Evolutionary conservation across 2,888 invertebrate genomes (phyloP), one percentile per base, ranked within the genome.

Genomic region (Amblyjoppa fuscipennis): DNA sequence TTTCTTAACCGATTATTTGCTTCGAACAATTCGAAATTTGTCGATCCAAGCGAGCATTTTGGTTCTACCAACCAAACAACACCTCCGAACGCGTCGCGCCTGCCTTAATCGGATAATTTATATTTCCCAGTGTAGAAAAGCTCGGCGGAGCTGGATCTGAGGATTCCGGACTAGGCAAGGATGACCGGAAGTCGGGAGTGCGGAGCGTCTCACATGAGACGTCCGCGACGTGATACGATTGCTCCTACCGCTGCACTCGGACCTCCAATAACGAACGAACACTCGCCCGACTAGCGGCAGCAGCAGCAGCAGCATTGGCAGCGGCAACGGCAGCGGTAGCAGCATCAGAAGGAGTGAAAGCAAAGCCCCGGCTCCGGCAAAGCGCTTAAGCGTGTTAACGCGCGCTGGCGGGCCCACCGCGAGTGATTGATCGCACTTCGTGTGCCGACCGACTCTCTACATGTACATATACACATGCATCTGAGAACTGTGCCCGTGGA

Each of bases 381-480:
- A 89, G 90, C 90, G 90, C 88, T 91, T 90, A 90, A 92, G 90
- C 90, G 88, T 89, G 91, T 91, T 91, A 91, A 89, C 87, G 89
- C 87, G 89, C 78, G 85, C 82, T 79, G 78, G 82, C 80, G 80
- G 78, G 66, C 85, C 82, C 64, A 76, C 84, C 86, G 85, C 88
- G 87, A 90, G 92, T 92, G 92, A 92, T 92, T 92, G 92, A 92
- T 92, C 92, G 90, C 89, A 86, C 88, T 88, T 88, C 89, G 85
- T 88, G 84, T 85, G 87, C 88, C 64, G 70, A 51, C 75, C 81
- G 53, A 79, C 79, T 79, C 73, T 73, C 73, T 73, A 51, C 51
- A 13, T 51, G 61, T 45, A 68, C 28, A n/a, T 7, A 74, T 61
- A 76, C 38, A 68, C 61, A 45, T 7, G 31, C 64, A 34, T 64